Percentiles rank a stretch among this genome's conserved stretches.
Evolutionary conservation across 2,797 vertebrate species (phyloP).

Genomic region (Cryptoprocta ferox): DNA sequence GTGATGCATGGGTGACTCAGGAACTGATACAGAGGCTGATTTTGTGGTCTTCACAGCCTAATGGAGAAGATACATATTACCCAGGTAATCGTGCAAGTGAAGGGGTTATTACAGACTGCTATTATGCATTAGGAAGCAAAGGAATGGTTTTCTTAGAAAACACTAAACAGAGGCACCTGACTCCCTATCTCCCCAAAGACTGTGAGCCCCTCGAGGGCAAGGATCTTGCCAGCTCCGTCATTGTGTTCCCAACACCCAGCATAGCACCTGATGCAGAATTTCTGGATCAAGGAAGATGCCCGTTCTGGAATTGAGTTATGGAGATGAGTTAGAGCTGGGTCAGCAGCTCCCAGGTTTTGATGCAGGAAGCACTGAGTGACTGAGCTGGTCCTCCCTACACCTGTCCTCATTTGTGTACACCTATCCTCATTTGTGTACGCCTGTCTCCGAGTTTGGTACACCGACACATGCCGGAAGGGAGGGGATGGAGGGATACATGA

Average conservation of each 20-base stretch:
- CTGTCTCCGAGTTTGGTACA: background rate
- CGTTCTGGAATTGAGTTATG: fast-evolving
- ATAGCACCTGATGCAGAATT: background rate
- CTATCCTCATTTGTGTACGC: background rate
- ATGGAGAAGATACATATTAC: background rate
- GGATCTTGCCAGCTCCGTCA: background rate
- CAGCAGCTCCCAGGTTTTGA: background rate
- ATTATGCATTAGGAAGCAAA: background rate
- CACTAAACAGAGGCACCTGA: background rate
- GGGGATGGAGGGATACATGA: background rate
- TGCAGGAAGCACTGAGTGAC: background rate
- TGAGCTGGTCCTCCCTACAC: background rate
- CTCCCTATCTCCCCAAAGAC: too few relatives aligned
- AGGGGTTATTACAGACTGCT: background rate
- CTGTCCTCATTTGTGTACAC: background rate
- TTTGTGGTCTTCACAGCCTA: background rate
- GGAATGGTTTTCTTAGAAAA: background rate
- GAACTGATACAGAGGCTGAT: fast-evolving
- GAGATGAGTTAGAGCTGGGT: too few relatives aligned
- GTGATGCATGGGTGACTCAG: background rate
- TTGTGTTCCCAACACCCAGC: background rate
- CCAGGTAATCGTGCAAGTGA: background rate
- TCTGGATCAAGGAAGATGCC: background rate
- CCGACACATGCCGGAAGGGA: background rate
- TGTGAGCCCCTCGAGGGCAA: background rate